Evolutionary conservation across 2,888 invertebrate species (phyloP).

Genomic region (Nomada goodeniana): DNA sequence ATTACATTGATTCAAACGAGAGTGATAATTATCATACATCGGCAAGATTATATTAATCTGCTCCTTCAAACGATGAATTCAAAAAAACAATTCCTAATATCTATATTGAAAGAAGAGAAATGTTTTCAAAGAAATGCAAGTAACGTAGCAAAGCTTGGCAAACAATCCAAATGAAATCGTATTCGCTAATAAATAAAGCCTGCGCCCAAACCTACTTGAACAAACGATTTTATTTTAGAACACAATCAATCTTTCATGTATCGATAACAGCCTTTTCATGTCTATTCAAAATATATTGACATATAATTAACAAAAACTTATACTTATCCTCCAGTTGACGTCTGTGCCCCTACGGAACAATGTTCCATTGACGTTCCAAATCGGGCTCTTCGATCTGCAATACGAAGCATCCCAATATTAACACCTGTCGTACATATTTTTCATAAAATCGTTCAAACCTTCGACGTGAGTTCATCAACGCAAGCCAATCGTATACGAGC

Average conservation of each 20-base stretch:
- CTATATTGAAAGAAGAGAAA: no score
- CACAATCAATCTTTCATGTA: not conserved
- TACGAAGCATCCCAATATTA: conserved; percentile 26
- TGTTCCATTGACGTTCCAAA: conserved; percentile 74
- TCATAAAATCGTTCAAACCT: conserved; percentile 85
- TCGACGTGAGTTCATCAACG: conserved; percentile 91
- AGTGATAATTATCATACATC: no score
- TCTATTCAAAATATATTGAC: conserved; percentile 19
- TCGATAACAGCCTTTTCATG: not conserved
- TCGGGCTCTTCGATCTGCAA: conserved; percentile 73
- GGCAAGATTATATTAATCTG: no score
- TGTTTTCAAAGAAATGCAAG: no score
- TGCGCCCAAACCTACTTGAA: no score
- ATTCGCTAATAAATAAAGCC: no score
- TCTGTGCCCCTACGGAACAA: conserved; percentile 65
- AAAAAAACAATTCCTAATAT: no score
- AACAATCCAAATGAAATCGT: no score
- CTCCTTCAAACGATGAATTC: no score
- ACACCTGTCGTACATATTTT: not conserved
- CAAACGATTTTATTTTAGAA: conserved; percentile 9
- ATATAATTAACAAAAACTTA: not conserved
- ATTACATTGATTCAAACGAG: no score
- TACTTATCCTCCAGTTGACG: not conserved
- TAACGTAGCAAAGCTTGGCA: no score
- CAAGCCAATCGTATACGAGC: conserved; percentile 96